These are phyloP conservation scores for Lithophane semibrunnea DNA, from an alignment of 2,888 invertebrate genomes.

Conservation along the genomic window DNA sequence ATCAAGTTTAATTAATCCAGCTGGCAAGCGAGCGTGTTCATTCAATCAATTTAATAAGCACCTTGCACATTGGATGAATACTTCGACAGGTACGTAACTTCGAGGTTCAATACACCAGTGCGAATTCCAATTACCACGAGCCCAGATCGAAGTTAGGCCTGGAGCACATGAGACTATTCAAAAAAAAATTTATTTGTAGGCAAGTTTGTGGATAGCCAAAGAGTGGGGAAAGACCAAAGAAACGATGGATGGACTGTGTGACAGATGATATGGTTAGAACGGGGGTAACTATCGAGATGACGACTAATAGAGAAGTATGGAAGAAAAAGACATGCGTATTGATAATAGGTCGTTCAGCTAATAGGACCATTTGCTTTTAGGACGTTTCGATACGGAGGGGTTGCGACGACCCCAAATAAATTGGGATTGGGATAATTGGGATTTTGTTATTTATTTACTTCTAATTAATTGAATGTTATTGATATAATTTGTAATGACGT, in stretches of 20 bases:
- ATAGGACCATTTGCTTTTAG: too few species aligned
- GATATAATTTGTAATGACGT: too few species aligned
- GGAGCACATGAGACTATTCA: neutral
- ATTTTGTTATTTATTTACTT: too few species aligned
- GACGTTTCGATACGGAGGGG: too few species aligned
- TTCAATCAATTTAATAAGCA: conserved; percentile 42
- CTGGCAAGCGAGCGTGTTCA: conserved; percentile 13
- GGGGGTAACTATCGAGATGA: neutral
- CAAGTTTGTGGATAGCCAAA: neutral
- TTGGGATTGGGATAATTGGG: too few species aligned
- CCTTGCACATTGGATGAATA: conserved; percentile 23
- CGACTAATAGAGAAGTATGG: neutral
- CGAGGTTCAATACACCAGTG: conserved; percentile 26
- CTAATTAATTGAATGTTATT: too few species aligned
- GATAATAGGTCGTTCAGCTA: too few species aligned
- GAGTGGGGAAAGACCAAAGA: neutral
- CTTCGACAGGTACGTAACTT: conserved; percentile 26
- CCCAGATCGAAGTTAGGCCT: conserved; percentile 8
- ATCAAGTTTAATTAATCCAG: conserved; percentile 37
- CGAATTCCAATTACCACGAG: conserved; percentile 44
- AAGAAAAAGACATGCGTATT: neutral
- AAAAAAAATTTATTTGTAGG: neutral
- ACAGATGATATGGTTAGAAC: neutral
- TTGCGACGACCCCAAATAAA: neutral
- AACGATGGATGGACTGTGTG: neutral